A percentile compares a stretch with the other conserved stretches of the same genome.
Evolutionary conservation across 2,888 invertebrate species (phyloP).

Genomic region (Anticlea derivata): DNA sequence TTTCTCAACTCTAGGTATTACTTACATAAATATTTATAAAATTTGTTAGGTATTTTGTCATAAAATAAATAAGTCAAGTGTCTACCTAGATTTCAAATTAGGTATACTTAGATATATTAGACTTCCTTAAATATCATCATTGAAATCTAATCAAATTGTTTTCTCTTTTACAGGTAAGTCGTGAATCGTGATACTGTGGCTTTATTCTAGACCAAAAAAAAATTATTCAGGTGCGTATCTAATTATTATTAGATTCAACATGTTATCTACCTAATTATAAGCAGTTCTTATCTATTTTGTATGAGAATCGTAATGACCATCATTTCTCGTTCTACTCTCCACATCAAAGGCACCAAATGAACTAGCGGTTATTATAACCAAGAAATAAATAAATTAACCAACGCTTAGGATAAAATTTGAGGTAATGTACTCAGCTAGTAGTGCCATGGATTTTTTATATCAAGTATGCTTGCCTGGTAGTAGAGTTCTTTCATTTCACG

Average conservation of each 20-base stretch:
- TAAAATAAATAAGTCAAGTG: no score
- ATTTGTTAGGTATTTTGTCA: no score
- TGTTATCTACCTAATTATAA: constrained; percentile 6
- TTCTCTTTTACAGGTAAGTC: constrained; percentile 7
- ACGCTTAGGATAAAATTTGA: no score
- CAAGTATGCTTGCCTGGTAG: no score
- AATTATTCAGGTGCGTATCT: constrained; percentile 1
- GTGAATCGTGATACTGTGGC: background rate
- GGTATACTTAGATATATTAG: no score
- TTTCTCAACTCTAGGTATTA: no score
- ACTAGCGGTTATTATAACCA: background rate
- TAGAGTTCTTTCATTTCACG: no score
- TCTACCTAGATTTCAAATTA: no score
- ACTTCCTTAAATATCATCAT: background rate
- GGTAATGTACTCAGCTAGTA: no score
- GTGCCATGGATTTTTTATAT: no score
- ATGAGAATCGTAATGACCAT: constrained; percentile 30
- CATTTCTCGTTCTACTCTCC: constrained; percentile 27
- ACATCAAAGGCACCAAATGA: background rate
- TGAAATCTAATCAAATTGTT: background rate
- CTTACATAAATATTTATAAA: no score
- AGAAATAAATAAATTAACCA: background rate
- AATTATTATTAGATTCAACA: background rate
- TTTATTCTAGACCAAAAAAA: background rate
- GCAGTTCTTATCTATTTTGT: constrained; percentile 14